Evolutionary conservation across 2,888 invertebrate genomes (phyloP).

Genomic region (Tipula helvola): DNA sequence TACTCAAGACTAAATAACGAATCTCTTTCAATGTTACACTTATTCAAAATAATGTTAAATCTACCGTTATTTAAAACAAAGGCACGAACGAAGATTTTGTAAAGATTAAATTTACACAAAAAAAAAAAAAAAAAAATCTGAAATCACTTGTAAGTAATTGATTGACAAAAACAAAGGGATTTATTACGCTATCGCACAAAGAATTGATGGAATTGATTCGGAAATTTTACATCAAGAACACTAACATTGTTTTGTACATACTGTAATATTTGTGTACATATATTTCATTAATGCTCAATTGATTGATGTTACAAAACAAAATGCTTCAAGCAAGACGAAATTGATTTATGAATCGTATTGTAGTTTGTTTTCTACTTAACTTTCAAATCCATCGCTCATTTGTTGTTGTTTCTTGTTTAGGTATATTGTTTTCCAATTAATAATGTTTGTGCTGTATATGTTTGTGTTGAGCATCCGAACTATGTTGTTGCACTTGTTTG

Average conservation of each 20-base stretch:
- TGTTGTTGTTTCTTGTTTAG: neutral
- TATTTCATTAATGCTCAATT: neutral
- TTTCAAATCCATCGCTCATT: neutral
- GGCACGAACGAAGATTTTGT: no score
- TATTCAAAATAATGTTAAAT: neutral
- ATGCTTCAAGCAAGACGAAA: neutral
- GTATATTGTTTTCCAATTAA: neutral
- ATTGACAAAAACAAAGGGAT: neutral
- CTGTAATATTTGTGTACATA: neutral
- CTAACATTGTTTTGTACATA: neutral
- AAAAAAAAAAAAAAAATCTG: no score
- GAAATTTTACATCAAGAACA: neutral
- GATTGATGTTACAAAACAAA: neutral
- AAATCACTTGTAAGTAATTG: neutral
- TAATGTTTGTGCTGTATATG: neutral
- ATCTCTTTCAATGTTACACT: neutral
- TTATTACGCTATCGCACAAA: neutral
- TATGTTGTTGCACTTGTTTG: neutral
- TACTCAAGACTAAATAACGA: neutral
- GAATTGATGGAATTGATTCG: neutral
- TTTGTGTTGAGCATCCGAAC: neutral
- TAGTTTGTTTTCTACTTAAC: neutral
- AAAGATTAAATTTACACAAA: neutral
- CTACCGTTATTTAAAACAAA: neutral
- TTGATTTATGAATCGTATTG: neutral